Evolutionary conservation across 2,888 invertebrate genomes (phyloP).

Genomic region (Drosophila niveifrons): DNA sequence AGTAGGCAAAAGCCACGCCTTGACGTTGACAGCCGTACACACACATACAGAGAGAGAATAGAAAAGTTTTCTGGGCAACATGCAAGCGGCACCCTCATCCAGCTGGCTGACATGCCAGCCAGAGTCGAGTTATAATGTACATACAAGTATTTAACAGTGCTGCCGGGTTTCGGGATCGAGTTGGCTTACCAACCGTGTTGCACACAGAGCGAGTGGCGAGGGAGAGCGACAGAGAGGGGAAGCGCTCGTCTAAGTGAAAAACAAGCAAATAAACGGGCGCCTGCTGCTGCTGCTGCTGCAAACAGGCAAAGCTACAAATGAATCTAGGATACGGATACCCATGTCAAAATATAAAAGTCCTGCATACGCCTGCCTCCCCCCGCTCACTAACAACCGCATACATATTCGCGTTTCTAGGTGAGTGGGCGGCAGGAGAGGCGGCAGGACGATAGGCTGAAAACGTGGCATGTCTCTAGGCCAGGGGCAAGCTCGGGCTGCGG

Average conservation of each 20-base stretch:
- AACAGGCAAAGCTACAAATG: slow-evolving; percentile 59
- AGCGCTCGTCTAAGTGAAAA: slow-evolving; percentile 42
- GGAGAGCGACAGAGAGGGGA: neutral
- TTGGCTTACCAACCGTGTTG: slow-evolving; percentile 11
- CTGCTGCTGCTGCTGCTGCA: slow-evolving; percentile 53
- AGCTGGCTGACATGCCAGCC: slow-evolving; percentile 61
- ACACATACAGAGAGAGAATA: slow-evolving; percentile 14
- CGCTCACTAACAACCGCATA: neutral
- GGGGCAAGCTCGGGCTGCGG: slow-evolving; percentile 46
- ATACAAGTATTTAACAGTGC: slow-evolving; percentile 65
- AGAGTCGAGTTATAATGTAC: slow-evolving; percentile 60
- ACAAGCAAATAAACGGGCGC: slow-evolving; percentile 61
- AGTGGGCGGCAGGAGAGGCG: slow-evolving; percentile 13
- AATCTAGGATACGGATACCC: slow-evolving; percentile 76
- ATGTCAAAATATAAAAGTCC: slow-evolving; percentile 70
- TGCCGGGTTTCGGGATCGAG: slow-evolving; percentile 33
- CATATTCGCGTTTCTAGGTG: slow-evolving; percentile 35
- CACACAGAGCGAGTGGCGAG: neutral
- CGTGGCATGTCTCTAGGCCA: slow-evolving; percentile 49
- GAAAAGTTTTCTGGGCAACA: slow-evolving; percentile 65
- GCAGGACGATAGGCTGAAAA: neutral
- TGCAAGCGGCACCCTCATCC: slow-evolving; percentile 70
- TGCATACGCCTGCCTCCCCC: slow-evolving; percentile 31
- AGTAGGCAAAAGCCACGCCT: slow-evolving; percentile 60
- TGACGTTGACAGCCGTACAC: slow-evolving; percentile 70